Base-by-base conservation (phyloP, 2,113 vertebrate genomes). In the Gymnorhina tibicen region DNA sequence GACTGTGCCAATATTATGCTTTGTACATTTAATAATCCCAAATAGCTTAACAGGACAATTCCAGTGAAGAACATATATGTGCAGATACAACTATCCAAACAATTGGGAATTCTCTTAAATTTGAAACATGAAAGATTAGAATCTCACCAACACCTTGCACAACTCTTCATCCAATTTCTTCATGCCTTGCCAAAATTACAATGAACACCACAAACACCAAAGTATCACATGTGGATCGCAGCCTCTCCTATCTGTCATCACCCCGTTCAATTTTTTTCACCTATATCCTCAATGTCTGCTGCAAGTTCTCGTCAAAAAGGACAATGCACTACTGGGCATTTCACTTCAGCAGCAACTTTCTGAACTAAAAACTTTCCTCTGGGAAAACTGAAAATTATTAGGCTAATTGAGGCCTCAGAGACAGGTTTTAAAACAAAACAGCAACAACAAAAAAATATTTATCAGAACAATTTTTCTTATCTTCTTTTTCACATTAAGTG, bases 11-110 rank as follows among this genome's bases (percentile, higher is more conserved):
- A 6, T 33, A 6, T 6, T 6, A 5, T 33, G 28, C 26, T n/a
- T 55, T 39, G 28, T 22, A 30, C 0, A 1, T 4, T 22, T 0
- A 59, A 32, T n/a, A 44, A 20, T 9, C 35, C 32, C 28, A 67
- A 7, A 30, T 0, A 69, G 6, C 20, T 64, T 19, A 62, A 50
- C 30, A 44, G 37, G 46, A 33, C 33, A 74, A 22, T 46, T 72
- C 39, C 6, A 11, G 4, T 15, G 28, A 67, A 53, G 11, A 85
- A 35, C 7, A 81, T 7, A 8, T 14, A 28, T 9, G 7, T 30
- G 9, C 50, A 81, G 37, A 32, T 24, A 42, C 18, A 70, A 28
- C 19, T 67, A 6, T 53, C 17, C 19, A 70, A 90, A 72, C 17
- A 41, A 23, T 58, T 70, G 13, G 52, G 8, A 75, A 59, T 59